phyloP scores from a whole-genome alignment of 2,888 invertebrate species.

The Acrobeloides nanus region DNA sequence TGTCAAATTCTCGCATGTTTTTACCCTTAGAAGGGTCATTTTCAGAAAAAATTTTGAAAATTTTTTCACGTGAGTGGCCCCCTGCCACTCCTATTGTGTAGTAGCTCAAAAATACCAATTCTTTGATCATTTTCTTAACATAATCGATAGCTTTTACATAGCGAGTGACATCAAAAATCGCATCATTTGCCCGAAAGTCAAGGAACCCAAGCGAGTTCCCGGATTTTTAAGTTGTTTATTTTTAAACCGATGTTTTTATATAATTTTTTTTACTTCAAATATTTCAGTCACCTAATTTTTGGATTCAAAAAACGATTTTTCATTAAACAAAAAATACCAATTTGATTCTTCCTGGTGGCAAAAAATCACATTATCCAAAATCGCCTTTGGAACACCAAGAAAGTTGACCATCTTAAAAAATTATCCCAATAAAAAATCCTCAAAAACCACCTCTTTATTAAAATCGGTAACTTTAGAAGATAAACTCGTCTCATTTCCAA shows the following conservation, averaged over 20 bases:
- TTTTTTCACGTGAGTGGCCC: no score
- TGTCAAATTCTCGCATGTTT: no score
- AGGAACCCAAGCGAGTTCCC: no score
- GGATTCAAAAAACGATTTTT: conserved; percentile 80
- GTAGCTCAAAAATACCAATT: conserved; percentile 19
- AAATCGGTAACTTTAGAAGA: conserved; percentile 43
- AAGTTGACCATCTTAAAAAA: conserved; percentile 53
- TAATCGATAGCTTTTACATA: conserved; percentile 75
- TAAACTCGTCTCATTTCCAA: conserved; percentile 26
- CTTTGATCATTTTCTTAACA: conserved; percentile 59
- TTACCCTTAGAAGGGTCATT: no score
- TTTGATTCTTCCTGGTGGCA: conserved; percentile 97
- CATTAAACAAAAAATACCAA: conserved; percentile 65
- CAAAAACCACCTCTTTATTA: conserved; percentile 33
- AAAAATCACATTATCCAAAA: conserved; percentile 90
- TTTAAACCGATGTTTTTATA: no score
- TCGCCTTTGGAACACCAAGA: conserved; percentile 86
- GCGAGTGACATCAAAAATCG: conserved; percentile 82
- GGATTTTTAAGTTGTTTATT: no score
- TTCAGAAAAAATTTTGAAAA: no score
- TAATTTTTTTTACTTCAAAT: no score
- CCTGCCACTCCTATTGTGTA: no score
- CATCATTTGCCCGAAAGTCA: no score
- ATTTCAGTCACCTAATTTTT: conserved; percentile 87
- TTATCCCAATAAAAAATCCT: conserved; percentile 4